A percentile compares a stretch with the other conserved stretches of the same genome.
Evolutionary conservation across 2,888 invertebrate genomes (phyloP).

Genomic region (Branchellion lobata): DNA sequence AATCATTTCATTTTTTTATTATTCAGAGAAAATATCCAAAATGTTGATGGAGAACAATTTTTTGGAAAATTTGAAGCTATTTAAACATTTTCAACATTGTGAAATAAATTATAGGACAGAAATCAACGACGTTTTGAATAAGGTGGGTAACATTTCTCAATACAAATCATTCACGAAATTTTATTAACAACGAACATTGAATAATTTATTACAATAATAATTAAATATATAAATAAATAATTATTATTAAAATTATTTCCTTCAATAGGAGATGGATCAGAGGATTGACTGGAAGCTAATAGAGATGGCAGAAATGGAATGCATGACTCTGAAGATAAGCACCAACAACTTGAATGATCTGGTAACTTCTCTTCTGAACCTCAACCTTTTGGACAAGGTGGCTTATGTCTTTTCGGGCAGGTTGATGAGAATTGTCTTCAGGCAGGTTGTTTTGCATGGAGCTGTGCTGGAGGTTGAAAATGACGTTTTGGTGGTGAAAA

Average conservation of each 20-base stretch:
- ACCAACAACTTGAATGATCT: no score
- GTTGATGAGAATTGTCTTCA: background rate
- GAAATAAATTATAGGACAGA: background rate
- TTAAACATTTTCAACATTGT: background rate
- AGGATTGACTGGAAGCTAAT: background rate
- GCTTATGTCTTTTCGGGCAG: no score
- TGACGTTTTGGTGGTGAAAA: background rate
- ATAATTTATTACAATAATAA: background rate
- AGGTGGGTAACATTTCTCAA: background rate
- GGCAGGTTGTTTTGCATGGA: background rate
- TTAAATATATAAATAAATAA: background rate
- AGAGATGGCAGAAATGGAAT: background rate
- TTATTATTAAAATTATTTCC: background rate
- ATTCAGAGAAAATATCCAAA: background rate
- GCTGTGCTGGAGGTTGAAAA: background rate
- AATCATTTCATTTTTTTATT: background rate
- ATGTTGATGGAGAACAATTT: background rate
- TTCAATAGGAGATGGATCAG: no score
- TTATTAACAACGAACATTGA: background rate
- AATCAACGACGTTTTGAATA: background rate
- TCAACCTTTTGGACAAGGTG: no score
- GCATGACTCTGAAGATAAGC: no score
- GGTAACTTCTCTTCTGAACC: no score
- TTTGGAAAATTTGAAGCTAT: background rate
- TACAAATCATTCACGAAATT: background rate